phyloP scores from a whole-genome alignment of 2,888 invertebrate genomes.

The Meliscaeva auricollis region DNA sequence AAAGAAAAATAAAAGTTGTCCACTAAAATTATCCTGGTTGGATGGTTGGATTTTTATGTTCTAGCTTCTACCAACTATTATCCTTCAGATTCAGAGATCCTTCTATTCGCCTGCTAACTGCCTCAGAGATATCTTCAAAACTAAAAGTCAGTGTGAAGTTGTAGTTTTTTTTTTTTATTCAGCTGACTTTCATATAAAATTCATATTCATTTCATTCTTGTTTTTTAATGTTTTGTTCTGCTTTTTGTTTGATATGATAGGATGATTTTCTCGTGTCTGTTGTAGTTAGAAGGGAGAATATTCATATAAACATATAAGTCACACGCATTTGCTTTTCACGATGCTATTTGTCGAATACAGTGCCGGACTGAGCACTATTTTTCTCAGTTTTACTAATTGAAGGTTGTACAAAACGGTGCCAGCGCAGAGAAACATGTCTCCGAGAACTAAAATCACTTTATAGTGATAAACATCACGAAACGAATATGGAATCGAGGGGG shows the following conservation, averaged over 20 bases:
- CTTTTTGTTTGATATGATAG: conserved; percentile 32
- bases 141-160: conserved; percentile 58
- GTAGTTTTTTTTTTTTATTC: conserved; percentile 39
- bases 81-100: conserved; percentile 32
- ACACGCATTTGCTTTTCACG: conserved; percentile 28
- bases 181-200: conserved; percentile 56
- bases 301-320: conserved; percentile 13
- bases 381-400: too few relatives aligned
- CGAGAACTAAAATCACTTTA: too few relatives aligned
- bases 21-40: conserved; percentile 40
- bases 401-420: too few relatives aligned
- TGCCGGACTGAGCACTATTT: background rate
- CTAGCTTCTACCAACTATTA: conserved; percentile 31
- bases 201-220: conserved; percentile 41
- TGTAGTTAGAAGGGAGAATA: conserved; percentile 19
- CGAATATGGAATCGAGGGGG: too few relatives aligned
- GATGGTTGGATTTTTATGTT: conserved; percentile 29
- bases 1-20: conserved; percentile 40
- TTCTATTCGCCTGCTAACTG: conserved; percentile 22
- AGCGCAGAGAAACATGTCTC: too few relatives aligned
- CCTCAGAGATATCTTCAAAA: conserved; percentile 40
- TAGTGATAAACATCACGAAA: too few relatives aligned
- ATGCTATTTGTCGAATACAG: background rate
- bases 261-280: conserved; percentile 7
- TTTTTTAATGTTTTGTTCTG: conserved; percentile 31